phyloP scores from a whole-genome alignment of 2,888 invertebrate genomes.

The Caenorhabditis parvicauda region DNA sequence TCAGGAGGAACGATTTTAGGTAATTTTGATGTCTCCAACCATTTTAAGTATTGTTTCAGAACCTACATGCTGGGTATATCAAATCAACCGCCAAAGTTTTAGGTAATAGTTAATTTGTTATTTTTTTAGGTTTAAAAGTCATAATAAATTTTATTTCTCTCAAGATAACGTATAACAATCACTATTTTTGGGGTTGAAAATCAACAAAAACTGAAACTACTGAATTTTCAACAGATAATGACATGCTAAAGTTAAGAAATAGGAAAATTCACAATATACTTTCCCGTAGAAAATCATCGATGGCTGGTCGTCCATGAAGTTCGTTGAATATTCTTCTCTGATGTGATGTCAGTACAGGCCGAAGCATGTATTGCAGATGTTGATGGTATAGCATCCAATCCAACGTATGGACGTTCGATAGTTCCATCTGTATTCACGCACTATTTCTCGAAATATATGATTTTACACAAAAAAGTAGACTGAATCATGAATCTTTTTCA shows the following conservation, averaged over 20 bases:
- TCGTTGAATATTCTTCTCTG: slow-evolving; percentile 69
- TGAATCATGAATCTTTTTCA: not conserved
- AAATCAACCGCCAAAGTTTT: slow-evolving; percentile 33
- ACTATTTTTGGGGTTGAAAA: too few relatives aligned
- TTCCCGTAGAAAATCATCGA: slow-evolving; percentile 31
- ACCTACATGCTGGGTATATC: slow-evolving; percentile 39
- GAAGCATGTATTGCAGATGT: slow-evolving; percentile 92
- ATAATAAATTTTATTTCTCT: too few relatives aligned
- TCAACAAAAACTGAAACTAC: too few relatives aligned
- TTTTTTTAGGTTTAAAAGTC: not conserved
- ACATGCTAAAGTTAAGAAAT: too few relatives aligned
- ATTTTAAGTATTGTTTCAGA: slow-evolving; percentile 2
- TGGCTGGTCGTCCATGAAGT: slow-evolving; percentile 26
- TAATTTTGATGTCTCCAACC: not conserved
- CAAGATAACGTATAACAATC: too few relatives aligned
- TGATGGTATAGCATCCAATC: slow-evolving; percentile 87
- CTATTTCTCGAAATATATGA: not conserved
- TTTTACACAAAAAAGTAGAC: too few relatives aligned
- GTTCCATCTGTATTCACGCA: slow-evolving; percentile 18
- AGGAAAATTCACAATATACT: too few relatives aligned
- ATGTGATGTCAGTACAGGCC: slow-evolving; percentile 75
- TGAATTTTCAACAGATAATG: too few relatives aligned
- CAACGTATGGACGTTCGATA: slow-evolving; percentile 70
- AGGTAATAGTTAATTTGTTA: not conserved
- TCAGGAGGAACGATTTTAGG: slow-evolving; percentile 29